Evolutionary conservation across 2,113 vertebrate genomes (phyloP), one percentile per base, ranked within the genome.

Genomic region (Chitala chitala): DNA sequence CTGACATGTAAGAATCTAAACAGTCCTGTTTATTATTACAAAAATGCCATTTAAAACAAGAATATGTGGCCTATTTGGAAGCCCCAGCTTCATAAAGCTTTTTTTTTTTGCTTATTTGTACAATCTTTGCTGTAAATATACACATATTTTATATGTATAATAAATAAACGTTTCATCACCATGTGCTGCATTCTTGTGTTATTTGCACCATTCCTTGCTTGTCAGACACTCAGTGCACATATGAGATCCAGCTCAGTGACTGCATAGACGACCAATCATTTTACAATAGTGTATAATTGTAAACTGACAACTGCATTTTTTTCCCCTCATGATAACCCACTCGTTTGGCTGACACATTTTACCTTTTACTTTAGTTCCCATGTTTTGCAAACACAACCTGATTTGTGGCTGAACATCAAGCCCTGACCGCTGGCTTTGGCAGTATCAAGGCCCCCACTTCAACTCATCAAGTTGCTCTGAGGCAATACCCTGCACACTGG

Each of bases 61-160:
- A 46, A 46, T 46, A 5, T 46, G 12, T 54, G 51, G 51, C 13
- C 51, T 15, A 12, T 54, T 54, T 5, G 64, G 40, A 66, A 3
- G 4, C 22, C 22, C 64, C 9, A 1, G n/a, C n/a, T n/a, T n/a
- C n/a, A n/a, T n/a, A 66, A 66, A 66, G 6, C 29, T 38, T 61
- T 7, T 15, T 5, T 4, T 61, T 61, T 61, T 9, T 31, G 31
- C 20, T 22, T 24, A 26, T 20, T 69, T 70, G 56, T 33, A 66
- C 15, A 24, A 31, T 74, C 79, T 80, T 80, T 10, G 83, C 86
- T 90, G 86, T 90, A 87, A 86, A 89, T 88, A 83, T 46, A 83
- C 84, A 84, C 85, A 81, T 78, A 74, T 72, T 81, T 76, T 87
- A 80, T 87, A 84, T 83, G 69, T 78, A 70, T 78, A 91, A 88